Evolutionary conservation across 2,113 vertebrate species (phyloP).

Genomic region (Pangasianodon hypophthalmus): DNA sequence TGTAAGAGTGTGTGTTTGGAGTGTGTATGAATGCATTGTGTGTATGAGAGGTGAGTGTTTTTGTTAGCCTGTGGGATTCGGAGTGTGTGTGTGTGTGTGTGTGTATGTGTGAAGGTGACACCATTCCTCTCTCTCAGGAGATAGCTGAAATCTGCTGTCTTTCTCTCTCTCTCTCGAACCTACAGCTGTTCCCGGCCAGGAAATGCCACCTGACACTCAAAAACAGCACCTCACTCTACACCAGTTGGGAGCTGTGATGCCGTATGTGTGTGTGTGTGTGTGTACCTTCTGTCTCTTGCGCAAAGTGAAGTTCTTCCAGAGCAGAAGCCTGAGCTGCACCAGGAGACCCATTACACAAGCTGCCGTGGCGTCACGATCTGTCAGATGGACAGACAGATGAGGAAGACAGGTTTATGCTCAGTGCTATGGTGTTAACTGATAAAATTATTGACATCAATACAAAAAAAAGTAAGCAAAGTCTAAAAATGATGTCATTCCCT

Average conservation of each 20-base stretch:
- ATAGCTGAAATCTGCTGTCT: slow-evolving; percentile 21
- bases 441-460: background rate
- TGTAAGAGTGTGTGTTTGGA: background rate
- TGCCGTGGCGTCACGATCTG: slow-evolving; percentile 68
- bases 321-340: slow-evolving; percentile 76
- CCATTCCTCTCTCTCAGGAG: slow-evolving; percentile 23
- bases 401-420: background rate
- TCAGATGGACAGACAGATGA: background rate
- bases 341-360: slow-evolving; percentile 75
- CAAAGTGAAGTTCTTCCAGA: slow-evolving; percentile 82
- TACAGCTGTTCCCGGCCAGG: slow-evolving; percentile 42
- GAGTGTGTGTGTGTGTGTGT: slow-evolving; percentile 1
- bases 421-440: background rate
- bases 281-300: slow-evolving; percentile 79
- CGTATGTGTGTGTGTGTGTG: slow-evolving; percentile 24
- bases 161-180: background rate
- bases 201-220: slow-evolving; percentile 15
- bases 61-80: background rate
- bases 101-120: slow-evolving; percentile 41
- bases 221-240: slow-evolving; percentile 30
- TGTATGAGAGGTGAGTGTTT: background rate
- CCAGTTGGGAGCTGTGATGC: background rate
- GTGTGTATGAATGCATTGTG: background rate
- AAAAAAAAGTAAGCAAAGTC: background rate
- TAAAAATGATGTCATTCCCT: background rate